Evolutionary conservation across 2,888 invertebrate species (phyloP).

Genomic region (Carpatolechia fugitivella): DNA sequence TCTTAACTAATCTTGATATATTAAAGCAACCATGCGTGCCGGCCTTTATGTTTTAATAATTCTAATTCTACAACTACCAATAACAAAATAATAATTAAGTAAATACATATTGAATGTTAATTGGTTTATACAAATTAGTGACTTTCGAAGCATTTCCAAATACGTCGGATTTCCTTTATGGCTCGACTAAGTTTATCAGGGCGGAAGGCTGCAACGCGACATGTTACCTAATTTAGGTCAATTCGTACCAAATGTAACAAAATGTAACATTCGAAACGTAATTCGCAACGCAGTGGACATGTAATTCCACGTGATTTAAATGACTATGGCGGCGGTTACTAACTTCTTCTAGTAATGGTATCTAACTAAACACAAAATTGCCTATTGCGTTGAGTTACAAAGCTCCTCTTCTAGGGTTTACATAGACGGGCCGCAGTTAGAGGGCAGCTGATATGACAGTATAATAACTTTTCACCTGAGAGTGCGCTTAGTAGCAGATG

Average conservation of each 20-base stretch:
- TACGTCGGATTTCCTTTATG: too few species aligned
- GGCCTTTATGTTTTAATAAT: too few species aligned
- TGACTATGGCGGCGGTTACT: conserved; percentile 45
- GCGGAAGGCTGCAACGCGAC: conserved; percentile 11
- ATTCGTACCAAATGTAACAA: conserved; percentile 5
- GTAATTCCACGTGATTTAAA: conserved; percentile 49
- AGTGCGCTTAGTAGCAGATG: too few species aligned
- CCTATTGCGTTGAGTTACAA: background rate
- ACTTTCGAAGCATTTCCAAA: too few species aligned
- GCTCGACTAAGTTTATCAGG: background rate
- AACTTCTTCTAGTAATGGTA: conserved; percentile 34
- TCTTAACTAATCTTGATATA: too few species aligned
- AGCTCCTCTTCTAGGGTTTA: too few species aligned
- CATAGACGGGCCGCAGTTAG: too few species aligned
- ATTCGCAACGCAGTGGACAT: conserved; percentile 38
- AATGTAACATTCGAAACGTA: conserved; percentile 20
- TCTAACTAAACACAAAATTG: background rate
- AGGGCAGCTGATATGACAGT: too few species aligned
- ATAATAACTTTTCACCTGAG: too few species aligned
- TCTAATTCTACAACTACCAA: too few species aligned
- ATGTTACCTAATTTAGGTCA: conserved; percentile 14
- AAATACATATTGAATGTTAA: background rate
- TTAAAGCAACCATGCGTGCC: too few species aligned
- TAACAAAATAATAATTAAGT: too few species aligned
- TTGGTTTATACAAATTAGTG: background rate